A percentile compares a stretch with the other conserved stretches of the same genome.
Conservation (phyloP, 2,888 invertebrate genomes). For the Ceramica pisi region DNA sequence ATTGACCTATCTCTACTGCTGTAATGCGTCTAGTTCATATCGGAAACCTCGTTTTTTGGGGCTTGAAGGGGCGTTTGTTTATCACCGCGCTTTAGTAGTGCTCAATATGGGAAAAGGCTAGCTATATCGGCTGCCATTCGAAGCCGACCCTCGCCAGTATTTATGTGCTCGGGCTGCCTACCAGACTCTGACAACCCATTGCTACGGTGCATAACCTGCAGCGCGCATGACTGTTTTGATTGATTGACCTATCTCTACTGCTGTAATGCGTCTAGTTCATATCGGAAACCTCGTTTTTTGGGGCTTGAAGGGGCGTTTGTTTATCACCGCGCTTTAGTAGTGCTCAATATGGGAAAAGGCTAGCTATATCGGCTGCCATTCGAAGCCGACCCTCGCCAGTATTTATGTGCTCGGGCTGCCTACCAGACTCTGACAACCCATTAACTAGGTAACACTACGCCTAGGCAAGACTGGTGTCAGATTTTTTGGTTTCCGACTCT, state of each 20-base stretch:
- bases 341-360: neutral
- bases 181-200: neutral
- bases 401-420: too few relatives aligned
- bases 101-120: neutral
- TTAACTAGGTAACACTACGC: too few relatives aligned
- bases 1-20: neutral
- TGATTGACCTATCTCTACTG: neutral
- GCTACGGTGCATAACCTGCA: neutral
- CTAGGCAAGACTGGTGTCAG: too few relatives aligned
- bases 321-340: neutral
- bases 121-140: neutral
- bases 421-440: too few relatives aligned
- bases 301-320: too few relatives aligned
- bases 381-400: too few relatives aligned
- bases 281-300: neutral
- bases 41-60: too few relatives aligned
- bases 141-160: too few relatives aligned
- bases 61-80: neutral
- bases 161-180: neutral
- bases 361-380: too few relatives aligned
- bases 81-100: neutral
- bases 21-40: neutral
- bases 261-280: neutral
- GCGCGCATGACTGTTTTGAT: neutral
- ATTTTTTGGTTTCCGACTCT: too few relatives aligned